Base-by-base conservation (phyloP, 2,888 invertebrate species). In the Pristionchus exspectatus region DNA sequence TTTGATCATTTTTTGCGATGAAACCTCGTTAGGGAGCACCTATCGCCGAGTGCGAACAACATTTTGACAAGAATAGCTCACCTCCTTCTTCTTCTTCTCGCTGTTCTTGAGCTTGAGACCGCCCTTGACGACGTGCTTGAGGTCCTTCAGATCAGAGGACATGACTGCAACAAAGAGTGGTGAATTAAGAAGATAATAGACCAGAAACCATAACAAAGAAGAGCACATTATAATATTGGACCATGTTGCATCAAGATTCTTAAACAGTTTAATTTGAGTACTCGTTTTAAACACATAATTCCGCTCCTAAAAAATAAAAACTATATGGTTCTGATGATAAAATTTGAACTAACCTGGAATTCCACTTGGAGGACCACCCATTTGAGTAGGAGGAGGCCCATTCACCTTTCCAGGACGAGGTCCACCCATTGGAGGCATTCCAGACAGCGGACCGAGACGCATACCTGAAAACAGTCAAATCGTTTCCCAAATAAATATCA, bases 31-130 rank as follows among this genome's bases (percentile, higher is more conserved):
- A n/a, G n/a, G 44, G 44, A 44, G 44, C 44, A 44, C 3, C 9
- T 44, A 44, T 44, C 9, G 9, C 9, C 44, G 44, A 44, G 9
- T 44, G 3, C 44, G 44, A 44, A 44, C 44, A 9, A 44, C 9
- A 5, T 44, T 44, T 44, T 9, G 12, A 2, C 14, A 14, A 30
- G 12, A 72, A 30, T 5, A 72, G 18, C 63, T 66, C 33, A 84
- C 33, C 66, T 86, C 87, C 90, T 91, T 91, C 90, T 92, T 93
- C 89, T 90, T 92, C 85, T 92, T 93, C 89, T 92, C 91, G 69
- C 92, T 90, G 84, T 93, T 93, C 90, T 93, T 93, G 88, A 93
- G 87, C 85, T 93, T 93, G 27, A 93, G 91, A n/a, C 92, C 91
- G 66, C 93, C 93, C 87, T 91, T 92, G 9, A 93, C 90, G 24